Evolutionary conservation across 2,888 invertebrate species (phyloP), one percentile per base, ranked within the genome.

Genomic region (Nemapogon koenigi): DNA sequence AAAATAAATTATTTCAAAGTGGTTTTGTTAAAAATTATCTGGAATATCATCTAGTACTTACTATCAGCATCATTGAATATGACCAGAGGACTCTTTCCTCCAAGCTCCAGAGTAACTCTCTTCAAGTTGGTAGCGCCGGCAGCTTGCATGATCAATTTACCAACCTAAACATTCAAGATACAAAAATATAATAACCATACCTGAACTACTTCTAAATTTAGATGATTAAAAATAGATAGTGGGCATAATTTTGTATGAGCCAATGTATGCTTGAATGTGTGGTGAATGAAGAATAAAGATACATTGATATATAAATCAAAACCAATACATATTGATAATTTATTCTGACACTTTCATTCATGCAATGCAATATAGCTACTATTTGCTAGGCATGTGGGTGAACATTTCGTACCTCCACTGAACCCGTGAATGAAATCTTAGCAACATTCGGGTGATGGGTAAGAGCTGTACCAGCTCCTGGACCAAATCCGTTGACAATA

Each of bases 401-500:
- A 28, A 22, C 6, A 22, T 22, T 22, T 7, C 90, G 89, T 48
- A 67, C 72, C 52, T 65, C 61, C 27, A 57, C 47, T 1, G 72
- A 72, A 14, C 73, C 73, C 1, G 72, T 72, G 39, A 97, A 97
- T 0, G 95, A 94, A 8, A 97, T 83, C 69, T 94, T 94, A 46
- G 91, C 89, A 2, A 94, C 88, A 53, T 87, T 81, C 2, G 61
- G 57, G 57, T 92, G 90, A 42, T 81, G 72, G 0, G 90, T 84
- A 30, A 94, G 69, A 1, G 90, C 86, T 2, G 87, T 88, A 8
- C 94, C 94, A 1, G 91, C 86, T 0, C 59, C 60, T 27, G 84
- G 84, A 0, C 93, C 96, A 57, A 82, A 92, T 0, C 96, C 97
- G 13, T 92, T 90, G 2, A 97, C 83, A 10, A 97, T 82, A 59